Base-by-base conservation (phyloP, 2,797 vertebrate species). In the Anguilla pacifica region DNA sequence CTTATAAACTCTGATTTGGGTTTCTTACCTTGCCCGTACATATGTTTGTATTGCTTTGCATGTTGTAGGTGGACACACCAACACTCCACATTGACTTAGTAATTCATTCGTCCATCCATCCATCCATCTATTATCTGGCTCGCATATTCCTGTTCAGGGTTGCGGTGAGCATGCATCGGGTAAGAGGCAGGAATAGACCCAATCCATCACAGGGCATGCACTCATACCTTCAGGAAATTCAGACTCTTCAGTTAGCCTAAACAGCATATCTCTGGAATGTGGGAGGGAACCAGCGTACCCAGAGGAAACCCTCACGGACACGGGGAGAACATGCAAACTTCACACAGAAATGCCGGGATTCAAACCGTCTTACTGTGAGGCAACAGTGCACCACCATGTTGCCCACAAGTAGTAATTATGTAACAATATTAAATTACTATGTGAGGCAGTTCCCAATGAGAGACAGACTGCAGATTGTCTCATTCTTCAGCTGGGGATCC, bases 381-480 rank as follows among this genome's bases (percentile, higher is more conserved):
- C 55, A 61, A n/a, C 83, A 59, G 19, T 28, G 39, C 64, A 19
- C 11, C 15, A 2, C 49, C 13, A 7, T 77, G 72, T 17, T 1
- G 13, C 35, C 13, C 31, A 28, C 3, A 79, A 22, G 6, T 17
- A 46, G 35, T n/a, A 67, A 67, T 85, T 61, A 85, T 35, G 79
- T 51, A 31, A 31, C 74, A 64, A 25, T 79, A 25, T 83, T 83
- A n/a, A 83, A 87, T n/a, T 64, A 17, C 28, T 15, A 46, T 83
- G n/a, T 31, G 19, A 15, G 82, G 61, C 22, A 22, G 79, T n/a
- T 87, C 55, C 64, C 1, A 53, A 5, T 55, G 81, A 72, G 82
- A 57, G 22, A 49, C 22, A 1, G 43, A 59, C 15, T 43, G 31
- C n/a, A 11, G 22, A 67, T 5, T 70, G 35, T 25, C 11, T 64